Base-by-base conservation (phyloP, 2,888 invertebrate species). In the Drepanosiphum platanoidis region DNA sequence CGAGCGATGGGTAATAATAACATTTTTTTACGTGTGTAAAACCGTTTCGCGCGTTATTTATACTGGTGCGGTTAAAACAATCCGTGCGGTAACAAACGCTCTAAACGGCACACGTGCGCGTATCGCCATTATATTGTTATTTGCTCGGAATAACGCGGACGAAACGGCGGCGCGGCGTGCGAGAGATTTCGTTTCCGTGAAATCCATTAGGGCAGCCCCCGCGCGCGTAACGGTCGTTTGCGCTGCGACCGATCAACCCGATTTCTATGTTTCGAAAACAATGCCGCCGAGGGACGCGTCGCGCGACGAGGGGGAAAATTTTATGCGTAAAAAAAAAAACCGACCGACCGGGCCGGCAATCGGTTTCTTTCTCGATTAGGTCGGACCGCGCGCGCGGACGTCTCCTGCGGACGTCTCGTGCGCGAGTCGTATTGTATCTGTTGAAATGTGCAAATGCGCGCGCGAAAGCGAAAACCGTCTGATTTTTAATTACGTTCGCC, bases 401-500 rank as follows among this genome's bases (percentile, higher is more conserved):
- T 42, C 42, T n/a, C n/a, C n/a, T n/a, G 42, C 13, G 13, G 11
- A 42, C 42, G 42, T 42, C n/a, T 61, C 4, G 27, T 61, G 8
- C 27, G 9, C 1, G 27, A 0, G 27, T 7, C n/a, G 7, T 61
- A 9, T 7, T 9, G 7, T 61, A 1, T 30, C 30, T 64, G n/a
- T 13, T 42, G n/a, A n/a, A n/a, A n/a, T n/a, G 11, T 32, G n/a
- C 32, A 7, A 1, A 22, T 7, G 5, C 9, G 15, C 18, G 70
- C 8, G 70, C 39, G 68, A 84, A 84, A 84, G 64, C 83, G 75
- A 84, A 84, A 84, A 84, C 68, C 30, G 22, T 84, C 52, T 1
- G 52, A 46, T 75, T 75, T 70, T 18, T 68, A 68, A 77, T 84
- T 75, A 84, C 68, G 46, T 27, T 27, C 52, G 18, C 15, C 34